Evolutionary conservation across 2,113 vertebrate species (phyloP), one percentile per base, ranked within the genome.

Genomic region (Nyctereutes procyonoides): DNA sequence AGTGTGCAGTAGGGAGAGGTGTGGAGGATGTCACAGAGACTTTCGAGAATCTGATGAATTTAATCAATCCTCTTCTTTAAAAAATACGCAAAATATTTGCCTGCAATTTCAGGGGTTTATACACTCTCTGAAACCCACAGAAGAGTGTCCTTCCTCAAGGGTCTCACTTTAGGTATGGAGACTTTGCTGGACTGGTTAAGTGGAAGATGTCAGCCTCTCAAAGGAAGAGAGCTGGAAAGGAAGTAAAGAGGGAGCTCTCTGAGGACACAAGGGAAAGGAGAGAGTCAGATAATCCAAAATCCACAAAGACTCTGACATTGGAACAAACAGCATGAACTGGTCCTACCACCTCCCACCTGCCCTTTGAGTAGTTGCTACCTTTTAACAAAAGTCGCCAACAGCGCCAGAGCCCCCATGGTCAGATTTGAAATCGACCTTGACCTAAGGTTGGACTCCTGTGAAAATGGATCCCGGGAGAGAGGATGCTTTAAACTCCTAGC

Each of bases 31-130:
- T 62, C 76, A 30, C 8, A 63, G 38, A 85, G 38, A 22, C 53
- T 77, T 96, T 93, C 26, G 38, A 91, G 83, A 93, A 69, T 74
- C 8, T 55, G 88, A 90, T 38, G 53, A 67, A 86, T 90, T 89
- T 63, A 89, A 95, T 96, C 86, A 73, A 56, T 92, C 62, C 48
- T 76, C 71, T 88, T 84, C n/a, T 92, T 83, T 63, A 35, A 90
- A 17, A 22, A 88, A 92, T 32, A 55, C 5, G n/a, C 24, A 51
- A 82, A 96, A 53, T 30, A 69, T 11, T 79, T 74, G 28, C 48
- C 53, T 80, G 82, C 0, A 19, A 22, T 60, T 80, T 67, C 8
- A 81, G 22, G 19, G 62, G 5, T 76, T 73, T 76, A 38, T 30
- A 90, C 3, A 53, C 5, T 17, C 79, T 22, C 20, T 43, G 14